phyloP scores from a whole-genome alignment of 2,113 vertebrate species.

The Plectropomus leopardus region DNA sequence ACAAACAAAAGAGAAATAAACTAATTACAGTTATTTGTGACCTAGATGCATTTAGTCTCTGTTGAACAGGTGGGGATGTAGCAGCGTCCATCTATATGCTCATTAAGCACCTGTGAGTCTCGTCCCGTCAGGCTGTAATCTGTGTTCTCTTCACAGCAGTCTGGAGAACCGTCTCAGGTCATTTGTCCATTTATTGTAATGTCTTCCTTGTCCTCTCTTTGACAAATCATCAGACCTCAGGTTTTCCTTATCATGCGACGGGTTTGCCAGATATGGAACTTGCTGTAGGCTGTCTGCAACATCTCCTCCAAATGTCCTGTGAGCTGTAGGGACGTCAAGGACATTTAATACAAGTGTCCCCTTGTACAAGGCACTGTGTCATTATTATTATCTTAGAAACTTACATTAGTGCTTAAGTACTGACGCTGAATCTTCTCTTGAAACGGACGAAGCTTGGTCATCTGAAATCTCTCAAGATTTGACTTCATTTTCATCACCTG shows the following conservation, averaged over 20 bases:
- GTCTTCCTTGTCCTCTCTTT: constrained; percentile 51
- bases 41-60: constrained; percentile 67
- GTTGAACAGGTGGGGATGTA: constrained; percentile 63
- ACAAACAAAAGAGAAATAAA: constrained; percentile 65
- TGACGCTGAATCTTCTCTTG: constrained; percentile 97
- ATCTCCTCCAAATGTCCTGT: constrained; percentile 97
- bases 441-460: constrained; percentile 96
- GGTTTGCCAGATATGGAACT: constrained; percentile 97
- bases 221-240: constrained; percentile 82
- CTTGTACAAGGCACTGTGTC: neutral
- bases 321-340: constrained; percentile 84
- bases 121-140: constrained; percentile 52
- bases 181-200: constrained; percentile 46
- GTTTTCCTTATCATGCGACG: constrained; percentile 96
- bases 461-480: constrained; percentile 97
- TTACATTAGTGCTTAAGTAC: constrained; percentile 98
- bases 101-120: constrained; percentile 52
- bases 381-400: constrained; percentile 53
- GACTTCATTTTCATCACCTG: constrained; percentile 97
- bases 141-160: constrained; percentile 59
- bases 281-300: constrained; percentile 96
- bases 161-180: constrained; percentile 53
- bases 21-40: constrained; percentile 72
- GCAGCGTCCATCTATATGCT: constrained; percentile 61
- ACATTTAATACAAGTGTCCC: neutral